A percentile compares a stretch with the other conserved stretches of the same genome.
Conservation (phyloP, 2,113 vertebrate species). For the Actenoides lindsayi region DNA sequence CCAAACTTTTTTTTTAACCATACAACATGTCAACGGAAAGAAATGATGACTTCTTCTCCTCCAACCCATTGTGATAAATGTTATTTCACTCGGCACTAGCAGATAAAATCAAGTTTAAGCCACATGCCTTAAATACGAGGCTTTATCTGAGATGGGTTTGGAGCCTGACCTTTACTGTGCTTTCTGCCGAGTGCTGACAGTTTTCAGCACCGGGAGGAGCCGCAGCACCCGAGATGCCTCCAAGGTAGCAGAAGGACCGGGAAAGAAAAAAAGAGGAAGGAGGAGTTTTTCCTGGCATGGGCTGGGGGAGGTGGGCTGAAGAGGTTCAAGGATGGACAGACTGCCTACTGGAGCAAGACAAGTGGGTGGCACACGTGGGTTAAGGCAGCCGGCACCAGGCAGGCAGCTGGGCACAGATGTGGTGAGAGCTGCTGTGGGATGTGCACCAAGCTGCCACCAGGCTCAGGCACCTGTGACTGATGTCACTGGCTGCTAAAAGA, state of each 20-base stretch:
- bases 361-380: not conserved
- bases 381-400: not conserved
- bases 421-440: conserved; percentile 27
- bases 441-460: conserved; percentile 36
- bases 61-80: conserved; percentile 25
- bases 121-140: not conserved
- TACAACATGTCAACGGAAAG: conserved; percentile 26
- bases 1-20: not conserved
- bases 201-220: not conserved
- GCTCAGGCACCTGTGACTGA: conserved; percentile 69
- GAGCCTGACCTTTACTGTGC: conserved; percentile 72
- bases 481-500: conserved; percentile 5
- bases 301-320: not conserved
- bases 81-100: not conserved
- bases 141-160: conserved; percentile 49
- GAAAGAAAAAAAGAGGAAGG: not conserved
- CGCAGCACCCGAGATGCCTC: not conserved
- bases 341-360: not conserved
- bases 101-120: conserved; percentile 76
- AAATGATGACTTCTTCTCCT: conserved; percentile 38
- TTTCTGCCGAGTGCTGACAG: not conserved
- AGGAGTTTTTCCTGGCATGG: not conserved
- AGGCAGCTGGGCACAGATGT: conserved; percentile 66
- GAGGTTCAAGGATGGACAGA: accelerated
- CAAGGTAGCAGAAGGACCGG: accelerated